These are phyloP conservation scores for Acropora tenuis DNA, from an alignment of 64 coral and sea anemone species.

Conservation along the genomic window DNA sequence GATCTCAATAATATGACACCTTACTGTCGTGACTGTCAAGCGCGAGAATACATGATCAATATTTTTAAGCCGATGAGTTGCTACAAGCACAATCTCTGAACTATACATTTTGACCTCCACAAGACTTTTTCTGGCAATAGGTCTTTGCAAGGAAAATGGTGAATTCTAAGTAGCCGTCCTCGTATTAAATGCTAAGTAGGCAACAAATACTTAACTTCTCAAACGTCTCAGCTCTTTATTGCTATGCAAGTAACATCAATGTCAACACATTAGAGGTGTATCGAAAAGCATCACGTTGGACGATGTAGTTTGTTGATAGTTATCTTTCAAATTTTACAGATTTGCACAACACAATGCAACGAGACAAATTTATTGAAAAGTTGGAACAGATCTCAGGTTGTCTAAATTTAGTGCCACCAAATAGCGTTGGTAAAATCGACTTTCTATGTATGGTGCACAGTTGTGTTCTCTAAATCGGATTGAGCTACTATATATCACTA, in stretches of 20 bases:
- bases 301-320: not conserved
- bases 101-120: not conserved
- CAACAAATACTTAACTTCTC: not conserved
- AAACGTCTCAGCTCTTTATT: not conserved
- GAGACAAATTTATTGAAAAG: too few species aligned
- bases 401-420: too few species aligned
- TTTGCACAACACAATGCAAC: not conserved
- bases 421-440: too few species aligned
- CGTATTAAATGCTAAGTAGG: not conserved
- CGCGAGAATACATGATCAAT: constrained; percentile 14
- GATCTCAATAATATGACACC: not conserved
- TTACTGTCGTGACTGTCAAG: constrained; percentile 12
- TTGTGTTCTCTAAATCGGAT: not conserved
- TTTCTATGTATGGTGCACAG: not conserved
- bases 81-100: not conserved
- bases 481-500: not conserved
- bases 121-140: constrained; percentile 2
- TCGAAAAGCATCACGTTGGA: too few species aligned
- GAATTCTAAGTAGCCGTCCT: not conserved
- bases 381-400: too few species aligned
- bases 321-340: not conserved
- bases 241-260: not conserved
- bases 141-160: not conserved
- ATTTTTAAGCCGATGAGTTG: constrained; percentile 17
- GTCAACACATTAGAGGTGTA: not conserved